Conservation (phyloP, 2,797 vertebrate genomes). For the Myotis vivesi region DNA sequence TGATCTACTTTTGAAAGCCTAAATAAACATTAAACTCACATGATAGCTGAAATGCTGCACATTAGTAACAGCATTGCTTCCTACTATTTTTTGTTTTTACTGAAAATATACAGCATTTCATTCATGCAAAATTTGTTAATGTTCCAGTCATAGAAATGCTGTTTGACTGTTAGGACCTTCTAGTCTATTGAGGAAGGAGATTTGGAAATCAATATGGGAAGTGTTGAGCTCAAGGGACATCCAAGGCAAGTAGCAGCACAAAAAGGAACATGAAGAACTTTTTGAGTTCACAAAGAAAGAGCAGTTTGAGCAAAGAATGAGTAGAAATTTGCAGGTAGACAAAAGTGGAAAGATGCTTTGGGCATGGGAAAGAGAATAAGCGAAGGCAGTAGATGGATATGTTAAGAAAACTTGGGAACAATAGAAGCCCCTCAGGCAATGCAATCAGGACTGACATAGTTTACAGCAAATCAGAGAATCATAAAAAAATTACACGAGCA, state of each 20-base stretch:
- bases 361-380: neutral
- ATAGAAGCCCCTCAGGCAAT: neutral
- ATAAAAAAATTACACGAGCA: neutral
- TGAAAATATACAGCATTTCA: neutral
- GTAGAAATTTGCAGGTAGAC: neutral
- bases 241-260: neutral
- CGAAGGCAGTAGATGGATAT: neutral
- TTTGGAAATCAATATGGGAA: neutral
- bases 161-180: neutral
- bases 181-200: neutral
- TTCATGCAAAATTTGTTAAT: neutral
- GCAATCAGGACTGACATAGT: neutral
- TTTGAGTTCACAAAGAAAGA: neutral
- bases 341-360: neutral
- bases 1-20: neutral
- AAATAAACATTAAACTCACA: neutral
- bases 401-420: neutral
- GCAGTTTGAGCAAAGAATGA: neutral
- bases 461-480: neutral
- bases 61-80: neutral
- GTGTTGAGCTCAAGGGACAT: neutral
- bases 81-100: neutral
- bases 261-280: neutral
- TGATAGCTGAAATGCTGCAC: neutral
- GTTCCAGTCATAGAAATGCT: neutral